Percentiles rank a stretch among this genome's conserved stretches.
Evolutionary conservation across 2,113 vertebrate species (phyloP).

Genomic region (Semicossyphus pulcher): DNA sequence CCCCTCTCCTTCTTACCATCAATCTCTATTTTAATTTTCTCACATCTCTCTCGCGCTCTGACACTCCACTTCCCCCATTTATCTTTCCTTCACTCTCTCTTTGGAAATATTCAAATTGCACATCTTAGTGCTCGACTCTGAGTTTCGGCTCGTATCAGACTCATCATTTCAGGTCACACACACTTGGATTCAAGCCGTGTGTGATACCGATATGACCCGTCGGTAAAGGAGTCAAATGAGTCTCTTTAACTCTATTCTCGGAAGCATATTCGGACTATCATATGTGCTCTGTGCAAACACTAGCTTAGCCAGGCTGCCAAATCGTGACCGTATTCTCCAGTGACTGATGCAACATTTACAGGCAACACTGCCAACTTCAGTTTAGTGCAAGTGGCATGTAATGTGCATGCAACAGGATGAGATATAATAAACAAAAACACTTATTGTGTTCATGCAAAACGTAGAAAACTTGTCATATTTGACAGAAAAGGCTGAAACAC

Average conservation of each 20-base stretch:
- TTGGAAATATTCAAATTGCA: not conserved
- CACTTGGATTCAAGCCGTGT: not conserved
- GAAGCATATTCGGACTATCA: not conserved
- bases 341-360: slow-evolving; percentile 24
- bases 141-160: slow-evolving; percentile 11
- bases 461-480: not conserved
- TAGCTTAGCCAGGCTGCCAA: slow-evolving; percentile 2
- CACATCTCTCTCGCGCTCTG: slow-evolving; percentile 36
- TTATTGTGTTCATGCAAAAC: not conserved
- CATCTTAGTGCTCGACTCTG: slow-evolving; percentile 7
- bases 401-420: not conserved
- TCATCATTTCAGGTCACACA: slow-evolving; percentile 10
- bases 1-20: slow-evolving; percentile 26
- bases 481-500: not conserved
- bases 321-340: not conserved
- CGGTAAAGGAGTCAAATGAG: not conserved
- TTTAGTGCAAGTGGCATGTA: not conserved
- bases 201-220: not conserved
- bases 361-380: slow-evolving; percentile 1
- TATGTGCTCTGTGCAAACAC: not conserved
- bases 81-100: slow-evolving; percentile 27
- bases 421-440: not conserved
- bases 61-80: slow-evolving; percentile 29
- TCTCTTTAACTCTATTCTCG: slow-evolving; percentile 3
- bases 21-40: slow-evolving; percentile 54